Percentiles rank a stretch among this genome's conserved stretches.
These are phyloP conservation scores for Cheilosia grossa DNA, from an alignment of 2,888 invertebrate genomes.

Conservation along the genomic window DNA sequence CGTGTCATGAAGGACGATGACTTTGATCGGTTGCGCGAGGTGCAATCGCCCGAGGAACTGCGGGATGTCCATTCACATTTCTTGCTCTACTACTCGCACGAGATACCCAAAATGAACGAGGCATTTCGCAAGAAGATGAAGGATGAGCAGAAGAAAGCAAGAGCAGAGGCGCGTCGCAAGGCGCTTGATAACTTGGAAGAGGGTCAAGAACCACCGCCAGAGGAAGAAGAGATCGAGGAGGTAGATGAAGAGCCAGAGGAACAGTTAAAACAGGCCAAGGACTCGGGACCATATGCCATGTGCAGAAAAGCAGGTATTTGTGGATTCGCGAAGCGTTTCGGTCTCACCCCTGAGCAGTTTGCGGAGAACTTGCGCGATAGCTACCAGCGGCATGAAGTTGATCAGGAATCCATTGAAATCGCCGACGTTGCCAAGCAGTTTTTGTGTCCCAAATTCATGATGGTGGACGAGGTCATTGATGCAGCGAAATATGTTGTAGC, in stretches of 20 bases:
- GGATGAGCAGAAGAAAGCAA: conserved; percentile 86
- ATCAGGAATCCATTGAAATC: conserved; percentile 94
- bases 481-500: conserved; percentile 98
- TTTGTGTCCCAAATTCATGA: conserved; percentile 87
- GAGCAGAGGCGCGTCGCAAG: conserved; percentile 76
- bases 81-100: conserved; percentile 94
- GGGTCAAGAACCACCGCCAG: conserved; percentile 79
- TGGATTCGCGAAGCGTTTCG: conserved; percentile 95
- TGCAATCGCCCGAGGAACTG: conserved; percentile 94
- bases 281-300: conserved; percentile 94
- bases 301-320: conserved; percentile 93
- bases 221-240: conserved; percentile 87
- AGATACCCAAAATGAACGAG: conserved; percentile 92
- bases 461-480: conserved; percentile 92
- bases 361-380: conserved; percentile 98
- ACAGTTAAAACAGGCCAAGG: conserved; percentile 91
- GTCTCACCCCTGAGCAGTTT: conserved; percentile 96
- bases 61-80: conserved; percentile 97
- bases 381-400: conserved; percentile 97
- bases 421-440: conserved; percentile 92
- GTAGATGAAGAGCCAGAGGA: conserved; percentile 86
- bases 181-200: conserved; percentile 77
- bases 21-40: conserved; percentile 89
- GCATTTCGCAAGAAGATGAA: conserved; percentile 87
- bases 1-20: conserved; percentile 93